These are phyloP conservation scores for Drosophila maculinotata DNA, from an alignment of 2,888 invertebrate genomes.

Conservation along the genomic window DNA sequence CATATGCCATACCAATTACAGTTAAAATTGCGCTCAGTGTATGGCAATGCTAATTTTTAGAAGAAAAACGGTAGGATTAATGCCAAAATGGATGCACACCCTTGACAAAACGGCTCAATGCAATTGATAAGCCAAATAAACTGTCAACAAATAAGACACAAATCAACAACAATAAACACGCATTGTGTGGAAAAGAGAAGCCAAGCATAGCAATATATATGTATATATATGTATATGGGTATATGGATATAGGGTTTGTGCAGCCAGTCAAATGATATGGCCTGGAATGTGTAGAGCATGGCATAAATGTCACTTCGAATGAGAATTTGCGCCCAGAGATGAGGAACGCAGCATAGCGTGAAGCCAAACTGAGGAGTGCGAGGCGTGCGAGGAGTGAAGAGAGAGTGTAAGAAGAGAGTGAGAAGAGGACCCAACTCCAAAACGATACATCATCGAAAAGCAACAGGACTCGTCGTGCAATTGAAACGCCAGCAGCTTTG, in stretches of 20 bases:
- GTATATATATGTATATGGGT: neutral
- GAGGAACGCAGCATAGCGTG: slow-evolving; percentile 78
- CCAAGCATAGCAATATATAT: slow-evolving; percentile 9
- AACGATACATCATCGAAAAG: slow-evolving; percentile 82
- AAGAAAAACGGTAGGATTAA: slow-evolving; percentile 46
- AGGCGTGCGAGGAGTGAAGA: neutral
- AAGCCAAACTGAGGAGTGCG: slow-evolving; percentile 51
- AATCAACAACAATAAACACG: slow-evolving; percentile 79
- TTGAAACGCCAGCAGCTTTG: slow-evolving; percentile 47
- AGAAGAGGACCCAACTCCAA: slow-evolving; percentile 42
- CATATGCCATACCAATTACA: too few species aligned
- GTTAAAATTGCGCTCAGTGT: slow-evolving; percentile 48
- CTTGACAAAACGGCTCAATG: slow-evolving; percentile 51
- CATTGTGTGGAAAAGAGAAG: slow-evolving; percentile 51
- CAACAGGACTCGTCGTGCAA: slow-evolving; percentile 67
- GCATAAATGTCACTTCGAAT: slow-evolving; percentile 84
- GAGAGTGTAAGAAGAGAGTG: neutral
- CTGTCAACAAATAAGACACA: slow-evolving; percentile 82
- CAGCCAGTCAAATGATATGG: slow-evolving; percentile 72
- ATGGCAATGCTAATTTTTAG: slow-evolving; percentile 43
- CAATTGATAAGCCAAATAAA: slow-evolving; percentile 80
- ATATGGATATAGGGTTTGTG: slow-evolving; percentile 42
- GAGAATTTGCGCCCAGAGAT: slow-evolving; percentile 75
- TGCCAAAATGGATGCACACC: slow-evolving; percentile 39
- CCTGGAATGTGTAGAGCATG: slow-evolving; percentile 80